Base-by-base conservation (phyloP, 30 jellyfish, hydroid and myxozoan genomes). In the Pelagia noctiluca region DNA sequence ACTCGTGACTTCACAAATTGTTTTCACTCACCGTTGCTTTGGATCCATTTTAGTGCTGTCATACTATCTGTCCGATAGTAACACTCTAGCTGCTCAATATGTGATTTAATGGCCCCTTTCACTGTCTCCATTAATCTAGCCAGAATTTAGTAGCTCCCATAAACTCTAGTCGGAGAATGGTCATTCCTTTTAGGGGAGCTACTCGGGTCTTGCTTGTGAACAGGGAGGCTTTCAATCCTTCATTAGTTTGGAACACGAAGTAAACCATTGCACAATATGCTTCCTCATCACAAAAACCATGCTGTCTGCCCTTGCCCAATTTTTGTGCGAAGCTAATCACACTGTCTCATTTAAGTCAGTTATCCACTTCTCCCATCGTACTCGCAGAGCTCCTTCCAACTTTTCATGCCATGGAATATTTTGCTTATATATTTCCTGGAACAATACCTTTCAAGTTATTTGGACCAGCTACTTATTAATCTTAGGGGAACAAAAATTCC, bases 1-100 rank as follows among this genome's bases (percentile, higher is more conserved):
- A 86, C 94, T 34, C 96, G 38, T 30, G 69, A 49, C 30, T 65
- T 35, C 23, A 86, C 95, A 64, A 86, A 75, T 54, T 60, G 84
- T 35, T 71, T 71, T 74, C 71, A 46, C 71, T 46, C 71, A 22
- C 84, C 71, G 34, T 34, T 71, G 29, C 66, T 52, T 23, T 32
- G 63, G 23, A 86, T 63, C 96, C 93, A 1, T 13, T 76, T 53
- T 26, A 86, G 75, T 22, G 93, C 96, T 10, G 84, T 57, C 35
- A 81, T 75, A 76, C 91, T 73, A 46, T 78, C 94, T 12, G 69
- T 47, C 86, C 93, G 77, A 21, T 57, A 76, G 36, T 46, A 19
- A 34, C 63, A 10, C 22, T 50, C n/a, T 29, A 28, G 18, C 32
- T 76, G 37, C 16, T 19, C 34, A 0, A 54, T 75, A 23, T 25